Base-by-base conservation (phyloP, 1,140 invertebrate genomes). In the Papilio machaon region DNA sequence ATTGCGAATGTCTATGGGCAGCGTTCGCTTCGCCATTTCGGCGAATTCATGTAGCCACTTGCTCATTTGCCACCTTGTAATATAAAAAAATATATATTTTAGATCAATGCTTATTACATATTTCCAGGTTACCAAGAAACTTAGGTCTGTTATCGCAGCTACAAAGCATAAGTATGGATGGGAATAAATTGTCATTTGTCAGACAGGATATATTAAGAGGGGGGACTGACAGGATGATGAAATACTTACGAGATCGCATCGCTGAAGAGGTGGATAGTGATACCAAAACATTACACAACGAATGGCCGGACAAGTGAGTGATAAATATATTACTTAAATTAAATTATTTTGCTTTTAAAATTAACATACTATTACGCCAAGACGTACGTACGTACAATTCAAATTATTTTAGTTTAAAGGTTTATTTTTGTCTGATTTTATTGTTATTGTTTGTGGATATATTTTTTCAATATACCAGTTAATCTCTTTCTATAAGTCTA, bases 161-260 rank as follows among this genome's bases (percentile, higher is more conserved):
- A 58, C 98, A 98, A 85, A 97, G 97, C 80, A 95, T 99, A 60
- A 96, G 96, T 81, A 95, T 99, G 64, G 97, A 98, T 76, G 98
- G 98, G 1, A 99, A 99, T 95, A 97, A 97, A 84, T 95, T 99
- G 82, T 95, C 96, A 86, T 96, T 96, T 35, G 96, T 98, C 54
- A 94, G 97, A 77, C 95, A 96, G 74, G 97, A 98, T 90, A 96
- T 98, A 67, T 95, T 98, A 64, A 95, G 97, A 91, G 96, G 97
- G 80, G 98, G 98, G 9, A 98, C 98, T 1, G 93, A 96, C 54
- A 95, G 97, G 80, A 96, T 99, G 85, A 95, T 99, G 85, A 97
- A 97, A 88, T 97, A 97, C 90, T 94, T 99, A 46, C 94, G 96
- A 2, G 97, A 98, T 73, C 95, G 94, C 52, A 92, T 95, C 73